Evolutionary conservation across 2,888 invertebrate genomes (phyloP).

Genomic region (Clistopyga incitator): DNA sequence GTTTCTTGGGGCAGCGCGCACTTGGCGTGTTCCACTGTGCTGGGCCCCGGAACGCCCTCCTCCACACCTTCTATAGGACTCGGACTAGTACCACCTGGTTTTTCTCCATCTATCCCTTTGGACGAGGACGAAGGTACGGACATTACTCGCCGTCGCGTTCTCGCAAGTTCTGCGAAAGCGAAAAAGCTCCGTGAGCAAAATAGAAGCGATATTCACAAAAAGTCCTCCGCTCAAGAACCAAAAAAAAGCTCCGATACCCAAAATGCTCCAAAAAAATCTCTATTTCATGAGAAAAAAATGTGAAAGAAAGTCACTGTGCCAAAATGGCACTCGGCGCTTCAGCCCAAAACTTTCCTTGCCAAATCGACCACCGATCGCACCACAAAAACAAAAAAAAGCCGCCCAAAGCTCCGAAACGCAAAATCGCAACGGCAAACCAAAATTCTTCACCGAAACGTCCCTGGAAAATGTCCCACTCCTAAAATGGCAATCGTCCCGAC

Average conservation of each 20-base stretch:
- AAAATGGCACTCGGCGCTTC: too few relatives aligned
- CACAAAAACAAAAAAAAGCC: too few relatives aligned
- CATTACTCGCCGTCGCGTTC: slow-evolving; percentile 75
- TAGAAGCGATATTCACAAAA: not conserved
- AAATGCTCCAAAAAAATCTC: too few relatives aligned
- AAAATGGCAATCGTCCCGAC: too few relatives aligned
- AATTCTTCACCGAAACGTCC: too few relatives aligned
- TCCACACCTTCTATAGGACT: slow-evolving; percentile 81
- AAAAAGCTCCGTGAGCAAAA: not conserved
- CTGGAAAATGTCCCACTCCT: too few relatives aligned
- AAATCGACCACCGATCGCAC: too few relatives aligned
- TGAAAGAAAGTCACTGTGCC: too few relatives aligned
- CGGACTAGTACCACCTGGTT: slow-evolving; percentile 81
- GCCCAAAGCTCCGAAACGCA: too few relatives aligned
- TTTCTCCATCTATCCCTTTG: slow-evolving; percentile 79
- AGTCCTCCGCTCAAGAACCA: not conserved
- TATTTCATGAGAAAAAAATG: too few relatives aligned
- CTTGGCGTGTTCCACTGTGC: slow-evolving; percentile 76
- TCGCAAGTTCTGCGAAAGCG: slow-evolving; percentile 39
- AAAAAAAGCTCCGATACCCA: not conserved
- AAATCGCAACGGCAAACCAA: too few relatives aligned
- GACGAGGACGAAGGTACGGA: slow-evolving; percentile 82
- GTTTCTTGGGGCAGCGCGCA: slow-evolving; percentile 74
- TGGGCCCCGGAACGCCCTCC: slow-evolving; percentile 81
- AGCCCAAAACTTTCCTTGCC: too few relatives aligned